Evolutionary conservation across 2,113 vertebrate genomes (phyloP).

Genomic region (Etheostoma cragini): DNA sequence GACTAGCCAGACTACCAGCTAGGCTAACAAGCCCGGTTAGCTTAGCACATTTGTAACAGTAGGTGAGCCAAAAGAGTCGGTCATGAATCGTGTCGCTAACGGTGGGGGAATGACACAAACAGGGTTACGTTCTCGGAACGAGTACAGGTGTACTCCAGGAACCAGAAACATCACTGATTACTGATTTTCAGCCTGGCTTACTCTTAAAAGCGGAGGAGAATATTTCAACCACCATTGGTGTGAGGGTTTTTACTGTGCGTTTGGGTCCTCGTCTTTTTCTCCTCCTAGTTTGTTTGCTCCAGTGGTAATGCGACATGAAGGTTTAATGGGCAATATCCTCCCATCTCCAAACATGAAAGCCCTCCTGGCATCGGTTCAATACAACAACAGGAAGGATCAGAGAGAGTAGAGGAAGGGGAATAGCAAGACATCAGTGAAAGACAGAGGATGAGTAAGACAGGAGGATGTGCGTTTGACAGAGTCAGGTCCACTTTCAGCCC

Average conservation of each 20-base stretch:
- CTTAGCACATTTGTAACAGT: too few species aligned
- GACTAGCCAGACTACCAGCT: too few species aligned
- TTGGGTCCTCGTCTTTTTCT: not conserved
- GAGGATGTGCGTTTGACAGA: conserved; percentile 1
- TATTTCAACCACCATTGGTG: not conserved
- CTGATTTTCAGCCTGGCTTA: too few species aligned
- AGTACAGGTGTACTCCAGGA: not conserved
- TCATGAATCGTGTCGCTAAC: too few species aligned
- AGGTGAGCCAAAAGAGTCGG: too few species aligned
- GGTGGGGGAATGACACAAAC: too few species aligned
- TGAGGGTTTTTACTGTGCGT: not conserved
- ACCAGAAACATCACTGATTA: not conserved
- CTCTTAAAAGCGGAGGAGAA: too few species aligned
- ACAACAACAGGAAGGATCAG: conserved; percentile 43
- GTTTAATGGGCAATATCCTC: conserved; percentile 46
- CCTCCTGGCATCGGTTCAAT: conserved; percentile 39
- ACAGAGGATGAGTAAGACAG: not conserved
- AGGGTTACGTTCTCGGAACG: too few species aligned
- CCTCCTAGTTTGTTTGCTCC: conserved; percentile 12
- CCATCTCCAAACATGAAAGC: conserved; percentile 9
- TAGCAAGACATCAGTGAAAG: not conserved
- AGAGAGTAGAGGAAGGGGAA: not conserved
- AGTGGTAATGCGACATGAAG: conserved; percentile 38
- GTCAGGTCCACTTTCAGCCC: conserved; percentile 20
- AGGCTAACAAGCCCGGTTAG: too few species aligned